phyloP scores from a whole-genome alignment of 1,140 invertebrate genomes.

The Anastrepha obliqua region DNA sequence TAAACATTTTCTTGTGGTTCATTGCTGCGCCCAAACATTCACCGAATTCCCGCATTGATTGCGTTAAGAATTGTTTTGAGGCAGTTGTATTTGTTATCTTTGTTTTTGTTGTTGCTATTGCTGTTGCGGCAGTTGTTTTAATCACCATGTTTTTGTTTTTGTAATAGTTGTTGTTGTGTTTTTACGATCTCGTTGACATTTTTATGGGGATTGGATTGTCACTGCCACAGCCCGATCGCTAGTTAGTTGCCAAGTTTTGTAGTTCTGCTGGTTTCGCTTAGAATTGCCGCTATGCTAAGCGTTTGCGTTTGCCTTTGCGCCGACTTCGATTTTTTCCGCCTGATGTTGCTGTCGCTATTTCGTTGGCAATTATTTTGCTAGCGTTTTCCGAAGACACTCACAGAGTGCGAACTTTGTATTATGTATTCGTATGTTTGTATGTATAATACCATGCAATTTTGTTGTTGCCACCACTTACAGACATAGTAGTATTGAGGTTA shows the following conservation, averaged over 20 bases:
- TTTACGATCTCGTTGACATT: conserved; percentile 67
- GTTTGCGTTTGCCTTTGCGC: no score
- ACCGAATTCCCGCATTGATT: conserved; percentile 20
- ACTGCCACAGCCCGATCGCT: conserved; percentile 19
- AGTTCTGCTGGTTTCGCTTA: not conserved
- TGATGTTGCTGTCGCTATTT: not conserved
- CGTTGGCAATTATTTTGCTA: not conserved
- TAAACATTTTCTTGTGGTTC: conserved; percentile 41
- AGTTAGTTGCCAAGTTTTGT: not conserved
- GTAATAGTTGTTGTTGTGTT: conserved; percentile 59
- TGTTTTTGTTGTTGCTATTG: conserved; percentile 17
- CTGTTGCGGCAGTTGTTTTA: conserved; percentile 27
- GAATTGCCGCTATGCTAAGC: conserved; percentile 8
- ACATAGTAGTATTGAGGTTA: conserved; percentile 25
- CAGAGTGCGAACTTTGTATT: not conserved
- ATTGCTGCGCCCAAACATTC: conserved; percentile 40
- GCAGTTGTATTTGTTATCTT: conserved; percentile 36
- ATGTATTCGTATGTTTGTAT: not conserved
- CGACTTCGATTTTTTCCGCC: not conserved
- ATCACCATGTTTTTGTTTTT: conserved; percentile 58
- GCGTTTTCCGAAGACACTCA: not conserved
- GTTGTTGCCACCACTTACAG: not conserved
- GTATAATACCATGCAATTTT: not conserved
- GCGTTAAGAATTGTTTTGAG: conserved; percentile 18
- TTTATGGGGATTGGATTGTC: conserved; percentile 71